Evolutionary conservation across 64 coral and sea anemone genomes (phyloP).

Genomic region (Porites australiensis): DNA sequence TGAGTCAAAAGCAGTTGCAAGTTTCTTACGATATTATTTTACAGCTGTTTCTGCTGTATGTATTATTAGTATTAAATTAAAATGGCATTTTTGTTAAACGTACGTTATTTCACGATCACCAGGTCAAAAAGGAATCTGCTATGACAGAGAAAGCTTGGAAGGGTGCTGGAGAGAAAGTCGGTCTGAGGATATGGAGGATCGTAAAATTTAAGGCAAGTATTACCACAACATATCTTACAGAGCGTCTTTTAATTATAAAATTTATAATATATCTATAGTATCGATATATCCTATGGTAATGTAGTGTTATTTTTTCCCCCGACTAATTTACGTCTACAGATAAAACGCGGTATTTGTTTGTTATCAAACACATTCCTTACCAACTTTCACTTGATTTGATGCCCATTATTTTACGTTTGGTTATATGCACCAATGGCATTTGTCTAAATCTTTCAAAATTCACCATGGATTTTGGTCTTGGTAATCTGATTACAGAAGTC

Average conservation of each 20-base stretch:
- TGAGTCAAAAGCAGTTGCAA: too few relatives aligned
- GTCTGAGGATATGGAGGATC: constrained; percentile 90
- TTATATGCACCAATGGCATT: background rate
- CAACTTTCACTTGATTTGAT: background rate
- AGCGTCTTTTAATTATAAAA: background rate
- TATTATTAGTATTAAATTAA: too few relatives aligned
- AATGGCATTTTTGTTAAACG: too few relatives aligned
- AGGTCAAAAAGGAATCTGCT: constrained; percentile 94
- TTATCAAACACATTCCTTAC: background rate
- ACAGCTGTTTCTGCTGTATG: too few relatives aligned
- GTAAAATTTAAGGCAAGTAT: constrained; percentile 87
- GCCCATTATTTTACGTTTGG: background rate
- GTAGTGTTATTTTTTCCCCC: too few relatives aligned
- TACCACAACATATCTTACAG: background rate
- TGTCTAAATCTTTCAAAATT: background rate
- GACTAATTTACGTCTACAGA: too few relatives aligned
- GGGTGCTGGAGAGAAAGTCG: constrained; percentile 66
- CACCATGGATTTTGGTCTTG: background rate
- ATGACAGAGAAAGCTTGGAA: constrained; percentile 84
- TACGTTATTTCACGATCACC: background rate
- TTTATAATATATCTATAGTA: background rate
- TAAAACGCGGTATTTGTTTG: too few relatives aligned
- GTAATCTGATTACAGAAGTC: background rate
- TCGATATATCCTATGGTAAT: background rate
- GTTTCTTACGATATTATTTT: too few relatives aligned